Evolutionary conservation across 1,140 invertebrate species (phyloP).

Genomic region (Lucilia cuprina): DNA sequence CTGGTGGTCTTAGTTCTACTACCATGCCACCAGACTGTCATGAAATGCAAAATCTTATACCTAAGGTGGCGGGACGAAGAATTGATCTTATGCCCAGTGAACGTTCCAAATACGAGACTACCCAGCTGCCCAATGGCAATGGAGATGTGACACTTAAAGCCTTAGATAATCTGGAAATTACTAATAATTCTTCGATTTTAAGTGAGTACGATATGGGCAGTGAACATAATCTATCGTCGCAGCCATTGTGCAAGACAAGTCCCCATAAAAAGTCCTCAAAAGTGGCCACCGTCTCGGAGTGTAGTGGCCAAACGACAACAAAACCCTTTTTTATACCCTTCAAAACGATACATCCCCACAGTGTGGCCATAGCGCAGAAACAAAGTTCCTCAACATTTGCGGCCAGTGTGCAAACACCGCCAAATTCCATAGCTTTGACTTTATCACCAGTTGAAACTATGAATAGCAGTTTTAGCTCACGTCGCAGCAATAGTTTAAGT

Average conservation of each 20-base stretch:
- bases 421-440: slow-evolving; percentile 37
- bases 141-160: slow-evolving; percentile 38
- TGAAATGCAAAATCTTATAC: slow-evolving; percentile 61
- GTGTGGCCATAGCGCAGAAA: slow-evolving; percentile 48
- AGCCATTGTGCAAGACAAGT: slow-evolving; percentile 49
- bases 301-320: slow-evolving; percentile 40
- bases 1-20: slow-evolving; percentile 53
- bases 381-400: slow-evolving; percentile 45
- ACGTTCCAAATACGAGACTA: slow-evolving; percentile 53
- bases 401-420: slow-evolving; percentile 29
- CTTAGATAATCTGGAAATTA: neutral
- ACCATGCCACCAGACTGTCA: slow-evolving; percentile 57
- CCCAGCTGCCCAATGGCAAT: slow-evolving; percentile 50
- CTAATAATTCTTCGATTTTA: slow-evolving; percentile 20
- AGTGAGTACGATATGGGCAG: slow-evolving; percentile 36
- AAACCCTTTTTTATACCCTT: slow-evolving; percentile 58
- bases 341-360: slow-evolving; percentile 53
- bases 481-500: slow-evolving; percentile 50
- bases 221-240: slow-evolving; percentile 53
- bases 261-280: slow-evolving; percentile 49
- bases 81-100: slow-evolving; percentile 45
- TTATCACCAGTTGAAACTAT: slow-evolving; percentile 41
- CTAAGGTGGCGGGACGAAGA: slow-evolving; percentile 42
- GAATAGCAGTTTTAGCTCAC: slow-evolving; percentile 35
- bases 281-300: neutral